phyloP scores from a whole-genome alignment of 2,113 vertebrate species.

The Otocyon megalotis region DNA sequence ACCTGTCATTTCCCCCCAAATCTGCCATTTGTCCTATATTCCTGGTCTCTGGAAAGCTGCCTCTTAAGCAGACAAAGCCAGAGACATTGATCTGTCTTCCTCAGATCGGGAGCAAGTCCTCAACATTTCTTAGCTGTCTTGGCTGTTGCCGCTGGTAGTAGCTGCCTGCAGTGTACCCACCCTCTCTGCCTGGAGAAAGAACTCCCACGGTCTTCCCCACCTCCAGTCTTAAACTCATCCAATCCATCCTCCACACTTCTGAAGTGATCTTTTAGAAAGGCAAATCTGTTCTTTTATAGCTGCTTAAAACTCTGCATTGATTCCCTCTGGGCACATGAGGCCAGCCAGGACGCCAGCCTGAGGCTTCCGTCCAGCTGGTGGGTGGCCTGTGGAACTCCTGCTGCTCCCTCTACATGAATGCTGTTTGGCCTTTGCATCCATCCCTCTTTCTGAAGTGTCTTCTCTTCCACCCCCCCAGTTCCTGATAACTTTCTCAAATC shows the following conservation, averaged over 20 bases:
- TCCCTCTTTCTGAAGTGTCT: neutral
- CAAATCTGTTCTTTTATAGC: neutral
- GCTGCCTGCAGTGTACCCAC: neutral
- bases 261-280: neutral
- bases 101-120: neutral
- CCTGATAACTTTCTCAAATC: neutral
- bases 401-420: rapidly evolving
- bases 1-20: neutral
- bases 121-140: neutral
- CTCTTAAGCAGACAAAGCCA: neutral
- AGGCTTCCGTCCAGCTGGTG: neutral
- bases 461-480: neutral
- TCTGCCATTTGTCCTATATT: neutral
- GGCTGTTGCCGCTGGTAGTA: neutral
- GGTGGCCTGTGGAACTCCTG: neutral
- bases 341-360: neutral
- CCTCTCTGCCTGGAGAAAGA: neutral
- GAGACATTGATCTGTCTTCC: neutral
- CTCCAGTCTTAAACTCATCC: neutral
- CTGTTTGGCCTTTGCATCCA: neutral
- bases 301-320: neutral
- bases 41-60: neutral
- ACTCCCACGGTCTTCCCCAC: neutral
- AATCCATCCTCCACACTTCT: neutral
- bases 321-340: neutral